These are phyloP conservation scores for Antechinus flavipes DNA, from an alignment of 2,113 vertebrate species.

Conservation along the genomic window DNA sequence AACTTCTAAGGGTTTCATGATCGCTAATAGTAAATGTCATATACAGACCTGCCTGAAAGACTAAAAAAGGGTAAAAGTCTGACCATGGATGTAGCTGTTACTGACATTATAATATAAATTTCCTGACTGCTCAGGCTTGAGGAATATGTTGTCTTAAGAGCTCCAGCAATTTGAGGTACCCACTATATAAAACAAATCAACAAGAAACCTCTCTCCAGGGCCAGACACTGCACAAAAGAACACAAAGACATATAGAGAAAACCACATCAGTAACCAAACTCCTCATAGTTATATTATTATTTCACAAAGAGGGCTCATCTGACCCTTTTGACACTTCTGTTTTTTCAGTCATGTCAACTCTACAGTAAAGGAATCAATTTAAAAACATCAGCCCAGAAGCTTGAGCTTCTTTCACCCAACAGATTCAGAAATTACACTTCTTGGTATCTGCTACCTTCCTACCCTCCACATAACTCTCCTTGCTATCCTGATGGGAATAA, in stretches of 20 bases:
- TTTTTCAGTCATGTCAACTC: background rate
- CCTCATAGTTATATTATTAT: background rate
- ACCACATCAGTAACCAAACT: background rate
- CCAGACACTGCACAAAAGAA: background rate
- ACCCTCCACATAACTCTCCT: background rate
- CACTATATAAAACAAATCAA: background rate
- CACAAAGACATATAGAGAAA: background rate
- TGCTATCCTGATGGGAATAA: background rate
- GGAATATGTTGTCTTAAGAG: background rate
- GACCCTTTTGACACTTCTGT: background rate
- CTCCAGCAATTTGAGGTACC: background rate
- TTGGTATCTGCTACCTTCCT: background rate
- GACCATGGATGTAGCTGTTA: background rate
- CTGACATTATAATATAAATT: background rate
- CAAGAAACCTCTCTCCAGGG: background rate
- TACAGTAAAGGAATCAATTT: background rate
- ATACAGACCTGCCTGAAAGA: background rate
- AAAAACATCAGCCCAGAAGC: background rate
- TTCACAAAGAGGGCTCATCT: background rate
- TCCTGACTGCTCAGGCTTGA: background rate
- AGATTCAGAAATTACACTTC: background rate
- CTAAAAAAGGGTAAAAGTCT: background rate
- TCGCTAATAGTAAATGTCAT: background rate
- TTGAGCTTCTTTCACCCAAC: background rate
- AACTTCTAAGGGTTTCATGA: background rate